Conservation (phyloP, 2,797 vertebrate genomes). For the Oreochromis mossambicus region DNA sequence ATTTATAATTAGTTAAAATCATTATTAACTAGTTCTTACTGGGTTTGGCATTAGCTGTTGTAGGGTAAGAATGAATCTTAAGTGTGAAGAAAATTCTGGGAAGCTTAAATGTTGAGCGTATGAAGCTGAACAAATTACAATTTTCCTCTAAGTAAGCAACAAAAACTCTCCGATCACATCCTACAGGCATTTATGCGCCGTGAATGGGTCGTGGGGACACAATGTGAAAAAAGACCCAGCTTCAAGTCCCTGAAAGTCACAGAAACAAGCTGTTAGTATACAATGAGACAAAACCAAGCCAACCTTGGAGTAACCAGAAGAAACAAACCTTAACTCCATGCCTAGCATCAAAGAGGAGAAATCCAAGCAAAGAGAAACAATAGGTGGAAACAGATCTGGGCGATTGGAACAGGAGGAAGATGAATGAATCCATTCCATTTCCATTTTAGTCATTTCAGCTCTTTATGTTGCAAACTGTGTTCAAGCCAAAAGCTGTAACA, state of each 20-base stretch:
- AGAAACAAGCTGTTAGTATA: neutral
- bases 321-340: neutral
- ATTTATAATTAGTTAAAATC: neutral
- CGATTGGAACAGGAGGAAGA: neutral
- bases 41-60: neutral
- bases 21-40: neutral
- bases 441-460: neutral
- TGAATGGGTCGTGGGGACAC: neutral
- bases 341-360: neutral
- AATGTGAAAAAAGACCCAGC: neutral
- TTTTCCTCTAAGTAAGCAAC: neutral
- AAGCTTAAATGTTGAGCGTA: neutral
- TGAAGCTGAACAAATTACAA: neutral
- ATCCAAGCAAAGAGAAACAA: neutral
- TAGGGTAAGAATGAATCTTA: neutral
- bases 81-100: neutral
- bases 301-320: neutral
- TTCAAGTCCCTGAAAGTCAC: neutral
- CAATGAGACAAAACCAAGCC: neutral
- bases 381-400: neutral
- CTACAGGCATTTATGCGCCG: neutral
- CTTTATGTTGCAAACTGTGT: neutral
- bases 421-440: neutral
- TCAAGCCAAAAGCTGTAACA: neutral
- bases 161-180: neutral